A percentile compares a stretch with the other conserved stretches of the same genome.
Evolutionary conservation across 2,113 vertebrate genomes (phyloP).

Genomic region (Catharus fuscescens): DNA sequence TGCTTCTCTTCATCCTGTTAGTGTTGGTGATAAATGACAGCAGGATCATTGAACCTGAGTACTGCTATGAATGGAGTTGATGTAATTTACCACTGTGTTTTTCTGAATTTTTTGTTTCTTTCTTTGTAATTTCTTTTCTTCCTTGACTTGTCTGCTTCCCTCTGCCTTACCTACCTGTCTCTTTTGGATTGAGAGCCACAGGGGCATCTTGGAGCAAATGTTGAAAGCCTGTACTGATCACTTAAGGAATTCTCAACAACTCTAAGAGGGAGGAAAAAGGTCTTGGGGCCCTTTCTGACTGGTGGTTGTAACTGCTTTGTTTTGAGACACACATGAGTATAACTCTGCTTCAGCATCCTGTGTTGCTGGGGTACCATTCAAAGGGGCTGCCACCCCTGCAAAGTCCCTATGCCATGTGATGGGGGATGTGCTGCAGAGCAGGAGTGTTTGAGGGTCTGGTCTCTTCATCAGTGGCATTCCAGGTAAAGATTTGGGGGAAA

Average conservation of each 20-base stretch:
- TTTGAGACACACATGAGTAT: fast-evolving
- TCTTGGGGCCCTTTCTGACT: background rate
- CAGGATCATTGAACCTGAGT: background rate
- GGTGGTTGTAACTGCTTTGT: background rate
- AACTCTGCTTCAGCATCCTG: background rate
- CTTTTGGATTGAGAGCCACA: background rate
- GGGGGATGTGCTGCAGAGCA: background rate
- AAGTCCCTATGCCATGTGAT: fast-evolving
- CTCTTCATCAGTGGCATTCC: background rate
- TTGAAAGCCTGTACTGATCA: background rate
- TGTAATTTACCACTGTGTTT: background rate
- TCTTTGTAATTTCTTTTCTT: background rate
- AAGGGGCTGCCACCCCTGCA: fast-evolving
- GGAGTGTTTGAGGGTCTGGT: background rate
- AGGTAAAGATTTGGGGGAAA: background rate
- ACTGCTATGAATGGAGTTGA: background rate
- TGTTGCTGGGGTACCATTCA: background rate
- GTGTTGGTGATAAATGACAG: background rate
- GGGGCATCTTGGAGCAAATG: background rate
- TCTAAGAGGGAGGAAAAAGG: background rate
- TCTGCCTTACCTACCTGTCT: background rate
- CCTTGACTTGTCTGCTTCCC: background rate
- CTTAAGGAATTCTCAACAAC: background rate
- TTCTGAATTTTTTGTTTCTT: background rate
- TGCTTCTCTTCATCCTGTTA: background rate